A percentile compares a stretch with the other conserved stretches of the same genome.
Evolutionary conservation across 2,113 vertebrate genomes (phyloP).

Genomic region (Chaetodon trifascialis): DNA sequence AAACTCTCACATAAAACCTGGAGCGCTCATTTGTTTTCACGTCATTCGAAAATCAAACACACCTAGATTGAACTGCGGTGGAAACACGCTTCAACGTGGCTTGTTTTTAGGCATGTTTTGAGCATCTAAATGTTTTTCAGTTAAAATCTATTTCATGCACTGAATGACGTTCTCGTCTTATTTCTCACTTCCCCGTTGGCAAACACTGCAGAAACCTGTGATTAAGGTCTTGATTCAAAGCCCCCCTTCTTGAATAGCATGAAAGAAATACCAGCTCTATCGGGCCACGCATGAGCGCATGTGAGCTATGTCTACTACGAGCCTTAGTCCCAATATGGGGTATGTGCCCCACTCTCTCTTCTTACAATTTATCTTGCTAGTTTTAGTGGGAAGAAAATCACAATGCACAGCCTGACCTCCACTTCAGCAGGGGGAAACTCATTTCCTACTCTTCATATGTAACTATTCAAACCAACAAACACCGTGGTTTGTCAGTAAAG

Average conservation of each 20-base stretch:
- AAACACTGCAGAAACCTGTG: slow-evolving; percentile 53
- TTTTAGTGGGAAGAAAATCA: slow-evolving; percentile 52
- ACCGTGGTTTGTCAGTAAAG: background rate
- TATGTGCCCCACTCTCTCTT: slow-evolving; percentile 63
- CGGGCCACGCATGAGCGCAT: slow-evolving; percentile 84
- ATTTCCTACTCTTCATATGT: slow-evolving; percentile 2
- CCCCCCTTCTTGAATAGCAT: slow-evolving; percentile 76
- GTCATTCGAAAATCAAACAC: background rate
- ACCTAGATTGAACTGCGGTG: background rate
- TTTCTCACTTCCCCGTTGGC: slow-evolving; percentile 25
- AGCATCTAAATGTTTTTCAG: slow-evolving; percentile 1
- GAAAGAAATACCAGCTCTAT: slow-evolving; percentile 86
- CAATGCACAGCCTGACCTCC: slow-evolving; percentile 15
- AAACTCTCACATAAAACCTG: slow-evolving; percentile 1
- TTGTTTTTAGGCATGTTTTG: slow-evolving; percentile 1
- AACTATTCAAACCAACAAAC: slow-evolving; percentile 25
- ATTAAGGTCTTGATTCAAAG: slow-evolving; percentile 71
- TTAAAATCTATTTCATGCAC: background rate
- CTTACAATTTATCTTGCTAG: slow-evolving; percentile 61
- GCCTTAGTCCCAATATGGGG: slow-evolving; percentile 74
- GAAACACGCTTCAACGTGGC: background rate
- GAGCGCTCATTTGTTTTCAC: background rate
- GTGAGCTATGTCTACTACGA: slow-evolving; percentile 86
- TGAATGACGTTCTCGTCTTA: slow-evolving; percentile 1
- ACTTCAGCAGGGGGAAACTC: slow-evolving; percentile 12